Percentiles rank a stretch among this genome's conserved stretches.
Evolutionary conservation across 2,888 invertebrate genomes (phyloP).

Genomic region (Beris chalybata): DNA sequence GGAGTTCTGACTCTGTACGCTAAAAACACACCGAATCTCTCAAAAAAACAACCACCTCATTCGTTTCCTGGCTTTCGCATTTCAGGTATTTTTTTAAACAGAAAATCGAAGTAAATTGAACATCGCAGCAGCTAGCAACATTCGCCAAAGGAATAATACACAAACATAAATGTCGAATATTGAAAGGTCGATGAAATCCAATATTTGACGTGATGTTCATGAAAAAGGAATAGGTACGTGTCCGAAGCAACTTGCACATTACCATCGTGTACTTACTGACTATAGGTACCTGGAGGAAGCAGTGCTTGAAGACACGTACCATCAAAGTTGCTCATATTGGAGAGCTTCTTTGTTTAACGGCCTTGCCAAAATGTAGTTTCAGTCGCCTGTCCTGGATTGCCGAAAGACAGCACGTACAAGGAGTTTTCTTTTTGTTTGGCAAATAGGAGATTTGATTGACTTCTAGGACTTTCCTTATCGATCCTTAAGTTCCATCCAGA

Average conservation of each 20-base stretch:
- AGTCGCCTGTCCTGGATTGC: constrained; percentile 1
- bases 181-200: constrained; percentile 37
- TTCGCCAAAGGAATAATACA: constrained; percentile 11
- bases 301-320: too few species aligned
- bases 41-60: too few species aligned
- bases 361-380: too few species aligned
- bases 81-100: not conserved
- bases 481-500: not conserved
- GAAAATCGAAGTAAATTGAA: constrained; percentile 2
- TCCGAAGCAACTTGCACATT: constrained; percentile 2
- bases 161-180: constrained; percentile 27
- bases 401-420: constrained; percentile 21
- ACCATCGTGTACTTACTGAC: too few species aligned
- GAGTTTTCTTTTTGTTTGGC: constrained; percentile 17
- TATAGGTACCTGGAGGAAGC: too few species aligned
- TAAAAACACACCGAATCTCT: too few species aligned
- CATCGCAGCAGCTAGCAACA: not conserved
- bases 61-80: too few species aligned
- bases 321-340: too few species aligned
- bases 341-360: too few species aligned
- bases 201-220: constrained; percentile 40
- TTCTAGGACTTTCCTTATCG: constrained; percentile 1
- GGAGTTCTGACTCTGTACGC: too few species aligned
- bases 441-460: constrained; percentile 23
- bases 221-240: constrained; percentile 31